Conservation (phyloP, 30 jellyfish, hydroid and myxozoan genomes). For the Mastigias papua region DNA sequence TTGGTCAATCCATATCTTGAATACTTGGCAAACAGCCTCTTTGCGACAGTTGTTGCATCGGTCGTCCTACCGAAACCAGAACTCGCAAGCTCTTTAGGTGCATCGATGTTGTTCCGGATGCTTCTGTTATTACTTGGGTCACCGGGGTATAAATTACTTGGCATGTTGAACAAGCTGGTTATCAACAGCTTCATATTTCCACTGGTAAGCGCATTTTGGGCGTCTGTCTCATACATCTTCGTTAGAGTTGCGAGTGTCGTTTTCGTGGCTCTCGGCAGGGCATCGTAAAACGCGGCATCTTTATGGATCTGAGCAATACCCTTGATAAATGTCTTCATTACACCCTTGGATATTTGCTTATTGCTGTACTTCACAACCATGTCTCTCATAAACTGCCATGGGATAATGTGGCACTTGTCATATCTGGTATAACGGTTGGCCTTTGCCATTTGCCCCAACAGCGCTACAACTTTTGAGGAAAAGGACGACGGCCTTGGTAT, state of each 20-base stretch:
- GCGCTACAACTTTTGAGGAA: neutral
- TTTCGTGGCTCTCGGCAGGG: neutral
- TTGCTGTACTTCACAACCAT: neutral
- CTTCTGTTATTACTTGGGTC: neutral
- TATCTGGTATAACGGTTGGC: neutral
- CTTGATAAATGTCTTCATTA: neutral
- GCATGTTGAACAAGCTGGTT: neutral
- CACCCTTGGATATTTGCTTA: neutral
- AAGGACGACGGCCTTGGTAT: neutral
- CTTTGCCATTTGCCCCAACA: neutral
- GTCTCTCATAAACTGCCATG: neutral
- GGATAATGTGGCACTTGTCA: neutral
- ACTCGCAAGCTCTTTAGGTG: neutral
- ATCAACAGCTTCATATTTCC: neutral
- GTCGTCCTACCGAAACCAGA: neutral
- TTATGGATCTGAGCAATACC: neutral
- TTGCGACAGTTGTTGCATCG: neutral
- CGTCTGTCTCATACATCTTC: neutral
- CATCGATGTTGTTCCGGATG: neutral
- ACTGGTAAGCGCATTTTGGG: neutral
- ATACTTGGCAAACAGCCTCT: neutral
- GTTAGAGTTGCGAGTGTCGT: neutral
- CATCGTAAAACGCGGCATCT: neutral
- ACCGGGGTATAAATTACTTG: constrained; percentile 6
- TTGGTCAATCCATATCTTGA: neutral